Evolutionary conservation across 2,888 invertebrate genomes (phyloP).

Genomic region (Nomada fucata): DNA sequence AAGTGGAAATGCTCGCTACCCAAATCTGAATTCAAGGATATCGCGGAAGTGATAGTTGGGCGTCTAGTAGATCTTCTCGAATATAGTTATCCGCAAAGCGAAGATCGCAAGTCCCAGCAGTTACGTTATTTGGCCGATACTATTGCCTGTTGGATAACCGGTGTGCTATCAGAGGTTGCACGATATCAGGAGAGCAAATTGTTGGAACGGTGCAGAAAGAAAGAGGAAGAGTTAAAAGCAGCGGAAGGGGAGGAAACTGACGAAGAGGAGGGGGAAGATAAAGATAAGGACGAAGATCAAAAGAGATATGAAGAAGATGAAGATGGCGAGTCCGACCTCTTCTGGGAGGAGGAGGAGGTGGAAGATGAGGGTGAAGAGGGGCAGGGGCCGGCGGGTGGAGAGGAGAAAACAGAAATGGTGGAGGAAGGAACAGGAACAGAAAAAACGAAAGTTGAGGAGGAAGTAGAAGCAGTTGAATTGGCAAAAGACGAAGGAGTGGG

Average conservation of each 20-base stretch:
- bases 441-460: background rate
- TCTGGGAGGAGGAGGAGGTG: background rate
- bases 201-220: slow-evolving; percentile 66
- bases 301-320: slow-evolving; percentile 8
- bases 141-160: slow-evolving; percentile 79
- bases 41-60: slow-evolving; percentile 75
- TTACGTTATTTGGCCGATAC: slow-evolving; percentile 77
- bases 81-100: slow-evolving; percentile 68
- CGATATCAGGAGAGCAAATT: slow-evolving; percentile 66
- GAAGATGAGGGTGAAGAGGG: background rate
- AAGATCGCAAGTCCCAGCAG: slow-evolving; percentile 78
- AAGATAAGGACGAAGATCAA: background rate
- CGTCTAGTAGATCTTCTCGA: slow-evolving; percentile 71
- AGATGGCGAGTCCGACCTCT: background rate
- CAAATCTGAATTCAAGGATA: slow-evolving; percentile 75
- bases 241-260: slow-evolving; percentile 34
- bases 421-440: slow-evolving; percentile 16
- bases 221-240: slow-evolving; percentile 47
- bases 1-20: slow-evolving; percentile 74
- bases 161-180: slow-evolving; percentile 76
- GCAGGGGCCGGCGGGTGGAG: slow-evolving; percentile 17
- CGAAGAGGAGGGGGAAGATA: slow-evolving; percentile 47
- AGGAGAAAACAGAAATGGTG: slow-evolving; percentile 18
- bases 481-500: slow-evolving; percentile 31
- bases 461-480: slow-evolving; percentile 32